phyloP scores from a whole-genome alignment of 1,140 invertebrate genomes.

The Eufriesea mexicana region DNA sequence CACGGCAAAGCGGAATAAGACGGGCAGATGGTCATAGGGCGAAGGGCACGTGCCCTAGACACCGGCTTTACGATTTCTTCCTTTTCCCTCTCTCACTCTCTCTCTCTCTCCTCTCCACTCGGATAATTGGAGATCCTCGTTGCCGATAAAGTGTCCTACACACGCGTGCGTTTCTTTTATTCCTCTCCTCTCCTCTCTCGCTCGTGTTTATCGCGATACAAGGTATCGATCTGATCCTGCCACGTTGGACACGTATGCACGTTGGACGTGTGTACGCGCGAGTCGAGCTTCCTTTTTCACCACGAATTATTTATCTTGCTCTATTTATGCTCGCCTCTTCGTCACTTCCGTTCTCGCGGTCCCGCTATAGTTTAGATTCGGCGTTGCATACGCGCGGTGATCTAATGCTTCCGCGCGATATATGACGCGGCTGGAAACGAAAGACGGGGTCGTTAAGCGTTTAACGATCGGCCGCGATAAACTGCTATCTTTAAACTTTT shows the following conservation, averaged over 20 bases:
- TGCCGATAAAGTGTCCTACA: conserved; percentile 28
- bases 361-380: not conserved
- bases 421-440: not conserved
- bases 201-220: not conserved
- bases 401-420: conserved; percentile 13
- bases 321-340: conserved; percentile 11
- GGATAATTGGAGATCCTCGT: conserved; percentile 64
- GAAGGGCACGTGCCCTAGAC: conserved; percentile 58
- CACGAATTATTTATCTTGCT: conserved; percentile 34
- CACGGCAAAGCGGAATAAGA: conserved; percentile 2
- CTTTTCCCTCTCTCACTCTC: not conserved
- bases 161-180: not conserved
- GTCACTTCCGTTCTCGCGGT: conserved; percentile 27
- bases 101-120: conserved; percentile 45
- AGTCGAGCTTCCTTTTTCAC: not conserved
- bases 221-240: conserved; percentile 16
- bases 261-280: not conserved
- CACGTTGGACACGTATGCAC: not conserved
- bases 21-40: conserved; percentile 59
- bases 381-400: not conserved
- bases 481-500: conserved; percentile 13
- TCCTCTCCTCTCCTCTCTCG: not conserved
- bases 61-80: conserved; percentile 45
- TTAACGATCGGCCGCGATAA: conserved; percentile 39
- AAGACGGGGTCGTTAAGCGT: conserved; percentile 43